Percentiles rank a stretch among this genome's conserved stretches.
These are phyloP conservation scores for Hydrolagus colliei DNA, from an alignment of 2,797 vertebrate genomes.

Conservation along the genomic window DNA sequence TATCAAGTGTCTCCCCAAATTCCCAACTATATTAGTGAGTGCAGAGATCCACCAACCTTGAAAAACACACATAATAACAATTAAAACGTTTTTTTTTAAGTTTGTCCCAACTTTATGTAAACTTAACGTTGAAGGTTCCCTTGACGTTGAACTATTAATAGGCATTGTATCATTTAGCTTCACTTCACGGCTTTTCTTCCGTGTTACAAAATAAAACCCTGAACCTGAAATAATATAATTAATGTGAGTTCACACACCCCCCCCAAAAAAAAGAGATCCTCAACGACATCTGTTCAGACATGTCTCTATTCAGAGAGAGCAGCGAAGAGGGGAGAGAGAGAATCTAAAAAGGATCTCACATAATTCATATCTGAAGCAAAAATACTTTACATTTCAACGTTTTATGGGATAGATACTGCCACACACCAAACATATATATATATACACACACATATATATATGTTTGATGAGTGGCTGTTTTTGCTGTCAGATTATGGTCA, in stretches of 20 bases:
- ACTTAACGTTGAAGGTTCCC: neutral
- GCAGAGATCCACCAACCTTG: neutral
- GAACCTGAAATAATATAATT: neutral
- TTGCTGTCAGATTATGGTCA: too few species aligned
- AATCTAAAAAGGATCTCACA: neutral
- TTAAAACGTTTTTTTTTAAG: too few species aligned
- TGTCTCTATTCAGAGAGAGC: neutral
- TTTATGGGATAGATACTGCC: too few species aligned
- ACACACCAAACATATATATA: too few species aligned
- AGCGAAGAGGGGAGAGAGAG: too few species aligned
- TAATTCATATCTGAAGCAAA: too few species aligned
- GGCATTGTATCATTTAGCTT: neutral
- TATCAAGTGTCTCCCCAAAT: neutral
- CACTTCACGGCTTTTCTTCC: neutral
- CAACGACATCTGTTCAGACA: neutral
- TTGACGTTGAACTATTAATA: neutral
- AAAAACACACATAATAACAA: neutral
- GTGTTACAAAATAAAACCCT: neutral
- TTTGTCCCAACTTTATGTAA: neutral
- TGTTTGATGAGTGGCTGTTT: too few species aligned
- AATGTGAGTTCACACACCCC: neutral
- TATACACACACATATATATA: too few species aligned
- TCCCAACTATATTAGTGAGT: neutral
- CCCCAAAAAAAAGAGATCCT: neutral
- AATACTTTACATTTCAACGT: neutral